Evolutionary conservation across 2,888 invertebrate species (phyloP).

Genomic region (Allacma fusca): DNA sequence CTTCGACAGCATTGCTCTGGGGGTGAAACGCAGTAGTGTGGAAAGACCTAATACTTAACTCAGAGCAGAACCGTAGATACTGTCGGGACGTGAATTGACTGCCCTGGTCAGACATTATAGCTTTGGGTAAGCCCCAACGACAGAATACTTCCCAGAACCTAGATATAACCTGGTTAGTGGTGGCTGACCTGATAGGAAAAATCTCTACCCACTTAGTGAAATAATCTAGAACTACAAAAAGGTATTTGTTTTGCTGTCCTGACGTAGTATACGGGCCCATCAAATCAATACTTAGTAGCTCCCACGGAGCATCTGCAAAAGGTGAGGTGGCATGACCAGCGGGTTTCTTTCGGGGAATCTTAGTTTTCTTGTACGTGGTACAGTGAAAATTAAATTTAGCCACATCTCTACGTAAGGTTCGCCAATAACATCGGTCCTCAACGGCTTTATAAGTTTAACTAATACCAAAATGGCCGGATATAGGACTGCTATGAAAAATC

Average conservation of each 20-base stretch:
- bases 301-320: slow-evolving; percentile 38
- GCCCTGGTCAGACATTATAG: too few relatives aligned
- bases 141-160: background rate
- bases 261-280: slow-evolving; percentile 50
- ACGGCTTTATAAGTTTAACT: slow-evolving; percentile 48
- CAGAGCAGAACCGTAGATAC: too few relatives aligned
- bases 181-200: background rate
- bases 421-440: slow-evolving; percentile 48
- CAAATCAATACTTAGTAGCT: slow-evolving; percentile 42
- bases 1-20: too few relatives aligned
- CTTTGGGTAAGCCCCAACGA: background rate
- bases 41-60: too few relatives aligned
- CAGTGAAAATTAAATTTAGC: slow-evolving; percentile 43
- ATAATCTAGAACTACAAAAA: slow-evolving; percentile 41
- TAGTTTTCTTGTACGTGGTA: slow-evolving; percentile 43
- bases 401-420: slow-evolving; percentile 44
- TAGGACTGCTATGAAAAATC: slow-evolving; percentile 40
- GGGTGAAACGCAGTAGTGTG: too few relatives aligned
- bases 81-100: too few relatives aligned
- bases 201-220: background rate
- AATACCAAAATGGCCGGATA: slow-evolving; percentile 50
- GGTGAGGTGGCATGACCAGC: slow-evolving; percentile 7
- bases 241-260: slow-evolving; percentile 25
- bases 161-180: background rate
- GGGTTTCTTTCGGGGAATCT: slow-evolving; percentile 4